phyloP scores from a whole-genome alignment of 2,888 invertebrate genomes.

The Cyrtodaria siliqua region DNA sequence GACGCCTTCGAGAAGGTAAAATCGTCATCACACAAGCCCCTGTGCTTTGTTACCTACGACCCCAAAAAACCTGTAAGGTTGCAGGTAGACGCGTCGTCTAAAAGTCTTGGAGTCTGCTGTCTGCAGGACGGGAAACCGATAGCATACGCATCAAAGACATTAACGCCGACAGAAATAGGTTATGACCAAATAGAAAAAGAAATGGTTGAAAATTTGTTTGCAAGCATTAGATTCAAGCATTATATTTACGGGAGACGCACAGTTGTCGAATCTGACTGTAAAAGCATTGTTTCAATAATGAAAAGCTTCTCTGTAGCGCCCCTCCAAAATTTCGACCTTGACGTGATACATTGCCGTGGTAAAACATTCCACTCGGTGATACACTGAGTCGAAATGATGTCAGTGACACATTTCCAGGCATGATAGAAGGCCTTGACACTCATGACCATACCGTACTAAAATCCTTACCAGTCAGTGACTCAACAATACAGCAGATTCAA shows the following conservation, averaged over 20 bases:
- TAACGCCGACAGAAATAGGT: constrained; percentile 34
- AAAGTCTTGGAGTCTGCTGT: constrained; percentile 19
- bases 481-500: constrained; percentile 17
- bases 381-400: constrained; percentile 25
- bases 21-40: constrained; percentile 16
- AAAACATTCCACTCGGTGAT: constrained; percentile 43
- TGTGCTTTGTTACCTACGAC: constrained; percentile 26
- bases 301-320: constrained; percentile 44
- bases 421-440: constrained; percentile 12
- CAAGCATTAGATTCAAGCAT: not conserved
- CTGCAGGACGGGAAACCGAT: constrained; percentile 43
- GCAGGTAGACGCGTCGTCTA: constrained; percentile 17
- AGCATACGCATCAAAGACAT: constrained; percentile 46
- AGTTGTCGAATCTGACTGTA: not conserved
- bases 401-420: constrained; percentile 15
- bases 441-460: constrained; percentile 16
- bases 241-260: not conserved
- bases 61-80: constrained; percentile 17
- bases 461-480: constrained; percentile 17
- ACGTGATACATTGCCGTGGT: constrained; percentile 33
- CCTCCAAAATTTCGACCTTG: constrained; percentile 41
- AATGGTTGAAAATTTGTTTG: constrained; percentile 12
- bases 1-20: constrained; percentile 12
- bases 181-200: constrained; percentile 56
- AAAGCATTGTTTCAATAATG: constrained; percentile 36